Base-by-base conservation (phyloP, 2,888 invertebrate genomes). In the Aporophyla lueneburgensis region DNA sequence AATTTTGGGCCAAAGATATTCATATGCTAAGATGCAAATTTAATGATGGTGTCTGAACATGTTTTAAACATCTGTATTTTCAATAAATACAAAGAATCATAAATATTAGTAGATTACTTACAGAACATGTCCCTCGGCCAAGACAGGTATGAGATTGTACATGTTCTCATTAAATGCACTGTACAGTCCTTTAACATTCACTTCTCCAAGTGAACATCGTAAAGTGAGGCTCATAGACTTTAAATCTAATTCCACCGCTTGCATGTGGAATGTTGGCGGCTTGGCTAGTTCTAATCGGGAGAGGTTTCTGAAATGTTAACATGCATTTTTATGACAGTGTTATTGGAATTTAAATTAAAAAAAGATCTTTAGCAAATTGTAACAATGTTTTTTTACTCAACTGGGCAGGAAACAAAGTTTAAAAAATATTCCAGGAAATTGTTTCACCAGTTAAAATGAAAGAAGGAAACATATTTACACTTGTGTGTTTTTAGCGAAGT, bases 401-500 rank as follows among this genome's bases (percentile, higher is more conserved):
- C 3, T 43, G n/a, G 5, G 59, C 12, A n/a, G 24, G 51, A 76
- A 76, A 46, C 10, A 49, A 4, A 54, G 19, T 24, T 24, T 14
- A 67, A 10, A 49, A 5, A 3, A 12, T 33, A 21, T 24, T 27
- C 3, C 12, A 16, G 43, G 19, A 43, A 58, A 61, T 59, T 24
- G 12, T 27, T 65, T 4, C n/a, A 43, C 0, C 1, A 27, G n/a
- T 56, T n/a, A 7, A 21, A 58, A 24, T 21, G 16, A n/a, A 62
- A 63, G 10, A 61, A 65, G 59, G 43, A 74, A 43, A 16, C 3
- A 58, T 86, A 96, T 96, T 97, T 94, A 97, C 97, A 97, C 97
- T 92, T 97, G 97, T 72, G 97, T 97, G 87, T 97, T 97, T 89
- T 96, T 97, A 27, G 97, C 92, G 84, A 97, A 96, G 84, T 97